A percentile compares a stretch with the other conserved stretches of the same genome.
These are phyloP conservation scores for Poecilia picta DNA, from an alignment of 2,797 vertebrate species.

Conservation along the genomic window DNA sequence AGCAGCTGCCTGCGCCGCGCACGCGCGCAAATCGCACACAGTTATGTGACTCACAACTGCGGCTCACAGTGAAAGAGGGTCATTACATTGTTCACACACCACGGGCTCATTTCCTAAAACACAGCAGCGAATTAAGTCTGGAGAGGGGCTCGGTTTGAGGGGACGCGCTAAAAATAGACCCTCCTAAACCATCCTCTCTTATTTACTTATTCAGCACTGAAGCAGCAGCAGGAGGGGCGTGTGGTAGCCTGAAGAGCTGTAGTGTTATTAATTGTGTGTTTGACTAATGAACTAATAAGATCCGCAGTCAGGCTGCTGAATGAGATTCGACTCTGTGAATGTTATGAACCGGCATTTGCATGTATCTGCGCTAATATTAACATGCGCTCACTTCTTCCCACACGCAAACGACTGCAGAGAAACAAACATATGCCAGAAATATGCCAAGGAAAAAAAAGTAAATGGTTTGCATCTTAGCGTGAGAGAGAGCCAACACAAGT, in stretches of 20 bases:
- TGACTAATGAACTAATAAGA: conserved; percentile 56
- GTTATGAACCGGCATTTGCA: conserved; percentile 25
- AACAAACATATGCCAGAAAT: background rate
- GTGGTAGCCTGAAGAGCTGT: conserved; percentile 37
- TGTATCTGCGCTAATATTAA: conserved; percentile 3
- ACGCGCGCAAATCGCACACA: background rate
- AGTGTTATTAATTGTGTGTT: conserved; percentile 50
- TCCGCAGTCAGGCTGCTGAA: conserved; percentile 31
- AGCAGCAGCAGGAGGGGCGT: conserved; percentile 22
- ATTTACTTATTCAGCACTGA: conserved; percentile 62
- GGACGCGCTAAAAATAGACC: conserved; percentile 71
- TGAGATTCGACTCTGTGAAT: conserved; percentile 23
- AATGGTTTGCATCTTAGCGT: background rate
- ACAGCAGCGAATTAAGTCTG: conserved; percentile 74
- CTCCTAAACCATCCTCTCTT: conserved; percentile 52
- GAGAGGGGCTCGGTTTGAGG: conserved; percentile 32
- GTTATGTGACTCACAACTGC: conserved; percentile 76
- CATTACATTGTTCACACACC: conserved; percentile 79
- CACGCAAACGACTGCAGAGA: background rate
- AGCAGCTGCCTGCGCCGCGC: conserved; percentile 59
- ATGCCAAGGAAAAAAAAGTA: no score
- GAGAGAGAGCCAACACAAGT: background rate
- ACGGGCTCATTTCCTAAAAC: conserved; percentile 78
- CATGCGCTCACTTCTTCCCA: background rate
- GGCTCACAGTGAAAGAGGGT: conserved; percentile 72